Percentiles rank a stretch among this genome's conserved stretches.
These are phyloP conservation scores for Lepilemur ruficaudatus DNA, from an alignment of 2,797 vertebrate species.

Conservation along the genomic window DNA sequence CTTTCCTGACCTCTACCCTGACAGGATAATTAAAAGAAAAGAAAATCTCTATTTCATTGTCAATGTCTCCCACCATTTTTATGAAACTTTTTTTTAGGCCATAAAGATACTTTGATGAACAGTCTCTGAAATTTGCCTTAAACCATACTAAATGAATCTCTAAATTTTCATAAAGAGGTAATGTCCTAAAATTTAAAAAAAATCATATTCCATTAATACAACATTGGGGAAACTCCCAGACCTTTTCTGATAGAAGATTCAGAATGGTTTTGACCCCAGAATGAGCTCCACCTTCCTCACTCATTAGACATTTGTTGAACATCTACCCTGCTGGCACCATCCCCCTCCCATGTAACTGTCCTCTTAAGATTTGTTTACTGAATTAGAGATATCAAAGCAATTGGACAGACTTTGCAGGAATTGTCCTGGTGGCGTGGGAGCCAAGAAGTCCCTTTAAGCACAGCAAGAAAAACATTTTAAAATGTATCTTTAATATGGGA, in stretches of 20 bases:
- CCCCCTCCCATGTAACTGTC: neutral
- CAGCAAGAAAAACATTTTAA: neutral
- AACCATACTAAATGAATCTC: neutral
- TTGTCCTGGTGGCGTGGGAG: neutral
- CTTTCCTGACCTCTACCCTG: constrained; percentile 29
- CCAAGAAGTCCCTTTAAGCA: neutral
- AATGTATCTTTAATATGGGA: neutral
- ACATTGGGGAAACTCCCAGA: neutral
- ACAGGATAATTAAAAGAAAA: constrained; percentile 59
- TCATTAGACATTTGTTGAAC: neutral
- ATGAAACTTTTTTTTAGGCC: neutral
- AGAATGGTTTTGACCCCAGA: neutral
- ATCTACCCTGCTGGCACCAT: neutral
- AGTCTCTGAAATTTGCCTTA: constrained; percentile 20
- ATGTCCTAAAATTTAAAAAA: neutral
- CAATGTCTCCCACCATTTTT: constrained; percentile 9
- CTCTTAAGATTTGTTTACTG: neutral
- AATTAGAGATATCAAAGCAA: neutral
- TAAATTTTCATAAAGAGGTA: neutral
- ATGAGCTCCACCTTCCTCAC: neutral
- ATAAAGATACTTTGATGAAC: neutral
- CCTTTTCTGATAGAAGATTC: neutral
- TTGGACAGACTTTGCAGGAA: neutral
- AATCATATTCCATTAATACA: neutral
- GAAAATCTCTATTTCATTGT: constrained; percentile 47